These are phyloP conservation scores for Cerastis rubricosa DNA, from an alignment of 2,888 invertebrate genomes.

Conservation along the genomic window DNA sequence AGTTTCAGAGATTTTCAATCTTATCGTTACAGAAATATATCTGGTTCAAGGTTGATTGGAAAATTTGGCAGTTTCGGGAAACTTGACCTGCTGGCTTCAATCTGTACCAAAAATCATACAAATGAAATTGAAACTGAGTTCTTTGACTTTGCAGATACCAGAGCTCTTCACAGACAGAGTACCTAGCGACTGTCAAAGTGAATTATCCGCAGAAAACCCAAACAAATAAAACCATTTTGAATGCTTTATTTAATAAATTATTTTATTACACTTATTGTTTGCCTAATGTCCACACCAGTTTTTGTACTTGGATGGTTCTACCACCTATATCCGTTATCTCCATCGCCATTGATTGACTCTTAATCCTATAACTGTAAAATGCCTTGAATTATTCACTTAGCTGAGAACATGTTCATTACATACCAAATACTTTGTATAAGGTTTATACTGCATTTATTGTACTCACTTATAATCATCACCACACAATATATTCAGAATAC, in stretches of 20 bases:
- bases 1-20: too few species aligned
- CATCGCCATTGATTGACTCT: conserved; percentile 86
- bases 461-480: conserved; percentile 74
- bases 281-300: conserved; percentile 83
- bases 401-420: neutral
- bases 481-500: conserved; percentile 79
- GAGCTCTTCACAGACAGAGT: conserved; percentile 88
- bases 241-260: conserved; percentile 67
- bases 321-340: conserved; percentile 86
- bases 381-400: neutral
- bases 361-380: conserved; percentile 80
- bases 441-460: too few species aligned
- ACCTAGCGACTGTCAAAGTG: conserved; percentile 88
- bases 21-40: too few species aligned
- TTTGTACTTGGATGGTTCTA: conserved; percentile 85
- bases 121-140: conserved; percentile 1
- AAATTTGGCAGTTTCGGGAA: neutral
- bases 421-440: neutral
- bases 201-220: conserved; percentile 82
- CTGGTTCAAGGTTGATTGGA: too few species aligned
- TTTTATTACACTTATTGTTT: conserved; percentile 62
- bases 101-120: neutral
- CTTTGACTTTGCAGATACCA: conserved; percentile 82
- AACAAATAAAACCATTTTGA: conserved; percentile 71
- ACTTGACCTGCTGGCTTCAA: too few species aligned